Evolutionary conservation across 1,140 invertebrate species (phyloP), one percentile per base, ranked within the genome.

Genomic region (Helicoverpa zea): DNA sequence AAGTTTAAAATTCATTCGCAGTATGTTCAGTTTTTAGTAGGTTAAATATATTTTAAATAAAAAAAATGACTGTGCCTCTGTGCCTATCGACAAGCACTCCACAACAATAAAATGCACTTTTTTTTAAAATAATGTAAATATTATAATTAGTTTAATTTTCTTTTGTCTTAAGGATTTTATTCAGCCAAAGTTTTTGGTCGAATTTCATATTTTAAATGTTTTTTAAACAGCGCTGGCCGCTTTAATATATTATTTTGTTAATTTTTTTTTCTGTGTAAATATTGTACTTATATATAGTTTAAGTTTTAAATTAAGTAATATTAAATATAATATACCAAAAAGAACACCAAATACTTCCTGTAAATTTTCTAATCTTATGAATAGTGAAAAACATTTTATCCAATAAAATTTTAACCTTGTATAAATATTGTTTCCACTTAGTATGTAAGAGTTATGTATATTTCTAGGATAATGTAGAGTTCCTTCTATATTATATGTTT

Each of bases 281-380:
- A 89, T 78, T 89, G 84, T 88, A 89, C 63, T 87, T 87, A 88
- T 73, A 43, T 51, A 14, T 82, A 85, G 82, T 12, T 79, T 81
- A 86, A 83, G 81, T 75, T 86, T 83, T 75, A 74, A 79, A 16
- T 66, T 77, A 77, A 61, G 35, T 5, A 80, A 30, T 83, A 84
- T 84, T 83, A 86, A 90, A 86, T 86, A 79, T 70, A 52, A 70
- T 70, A 90, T 88, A 92, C 83, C 84, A 92, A 94, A 91, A 90
- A 87, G 91, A 93, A 93, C 92, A 93, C 92, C 92, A 94, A 93
- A 91, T 83, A 86, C 86, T 85, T 88, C 86, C 86, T 92, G 88
- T 94, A 92, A 90, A 87, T 85, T 75, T 89, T 86, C 86, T 92
- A 90, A 90, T 90, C 88, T 91, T 92, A 93, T 93, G 89, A 91